These are phyloP conservation scores for Melanostigma gelatinosum DNA, from an alignment of 2,113 vertebrate genomes.

Conservation along the genomic window DNA sequence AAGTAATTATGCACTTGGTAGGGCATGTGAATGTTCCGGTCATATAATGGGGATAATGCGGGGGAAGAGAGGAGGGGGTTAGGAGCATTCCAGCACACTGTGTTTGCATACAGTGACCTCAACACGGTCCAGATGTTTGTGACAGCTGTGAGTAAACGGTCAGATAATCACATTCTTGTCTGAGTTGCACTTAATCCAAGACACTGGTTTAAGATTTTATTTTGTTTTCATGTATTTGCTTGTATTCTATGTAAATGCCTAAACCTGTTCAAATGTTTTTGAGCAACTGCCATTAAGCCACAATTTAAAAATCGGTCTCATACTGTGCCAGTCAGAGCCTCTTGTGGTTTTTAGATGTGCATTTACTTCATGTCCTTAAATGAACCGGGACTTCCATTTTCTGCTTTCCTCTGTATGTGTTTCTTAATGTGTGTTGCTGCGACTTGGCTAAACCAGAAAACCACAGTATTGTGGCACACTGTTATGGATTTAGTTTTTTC, in stretches of 20 bases:
- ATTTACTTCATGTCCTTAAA: not conserved
- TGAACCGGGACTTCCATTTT: not conserved
- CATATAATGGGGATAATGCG: conserved; percentile 11
- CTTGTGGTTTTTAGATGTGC: not conserved
- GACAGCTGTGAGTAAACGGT: conserved; percentile 12
- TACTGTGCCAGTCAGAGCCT: not conserved
- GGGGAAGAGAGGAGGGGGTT: conserved; percentile 9
- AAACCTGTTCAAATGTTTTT: not conserved
- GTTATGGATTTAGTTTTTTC: conserved; percentile 27
- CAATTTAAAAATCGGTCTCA: not conserved
- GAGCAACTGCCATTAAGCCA: not conserved
- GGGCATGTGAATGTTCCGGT: conserved; percentile 10
- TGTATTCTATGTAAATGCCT: conserved; percentile 5
- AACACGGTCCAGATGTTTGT: conserved; percentile 26
- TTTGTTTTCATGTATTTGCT: not conserved
- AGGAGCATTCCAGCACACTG: conserved; percentile 38
- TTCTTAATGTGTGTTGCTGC: not conserved
- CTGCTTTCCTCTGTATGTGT: not conserved
- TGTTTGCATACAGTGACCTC: conserved; percentile 51
- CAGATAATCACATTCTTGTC: not conserved
- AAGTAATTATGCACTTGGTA: conserved; percentile 28
- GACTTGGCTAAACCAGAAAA: conserved; percentile 28
- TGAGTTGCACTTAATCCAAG: conserved; percentile 9
- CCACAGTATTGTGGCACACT: not conserved
- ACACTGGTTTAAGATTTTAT: not conserved